Base-by-base conservation (phyloP, 37 sponge, comb jelly and placozoan genomes). In the Axinella damicornis region DNA sequence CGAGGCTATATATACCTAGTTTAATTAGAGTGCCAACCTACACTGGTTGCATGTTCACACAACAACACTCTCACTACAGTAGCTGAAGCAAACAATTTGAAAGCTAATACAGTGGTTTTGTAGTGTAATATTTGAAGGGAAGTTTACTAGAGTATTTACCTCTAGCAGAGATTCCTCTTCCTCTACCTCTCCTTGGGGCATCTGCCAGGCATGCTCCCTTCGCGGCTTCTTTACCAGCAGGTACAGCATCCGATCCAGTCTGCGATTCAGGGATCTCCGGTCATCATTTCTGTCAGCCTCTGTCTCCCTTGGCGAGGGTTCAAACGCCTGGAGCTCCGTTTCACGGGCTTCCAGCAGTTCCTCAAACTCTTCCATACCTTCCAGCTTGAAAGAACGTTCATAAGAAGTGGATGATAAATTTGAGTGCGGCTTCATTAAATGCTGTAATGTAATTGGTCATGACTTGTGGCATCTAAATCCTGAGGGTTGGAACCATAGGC, bases 131-230 rank as follows among this genome's bases (percentile, higher is more conserved):
- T n/a, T n/a, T n/a, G n/a, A n/a, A n/a, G n/a, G n/a, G n/a, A n/a
- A n/a, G n/a, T n/a, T n/a, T n/a, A n/a, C n/a, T n/a, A n/a, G n/a
- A 35, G 22, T 19, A 57, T 19, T 74, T 53, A 93, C 94, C 90
- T 95, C 78, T 25, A 79, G n/a, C 52, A 95, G 76, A 19, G 83
- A 73, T 74, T 92, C 83, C 1, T 30, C 89, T 27, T 54, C 76
- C 25, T 83, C 88, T 33, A 81, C 76, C 33, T 77, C 90, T 28
- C 90, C 87, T 39, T 88, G 89, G 18, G 95, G 95, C 90, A 95
- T 88, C 65, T 81, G 90, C 95, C 95, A 95, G 5, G 66, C 80
- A 65, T 91, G 64, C 1, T 77, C 67, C 34, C 35, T 38, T 40
- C 87, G 39, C 2, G 31, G 39, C 36, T 88, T 87, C 93, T 83